phyloP scores from a whole-genome alignment of 2,797 vertebrate species.

The Rhinophrynus dorsalis region DNA sequence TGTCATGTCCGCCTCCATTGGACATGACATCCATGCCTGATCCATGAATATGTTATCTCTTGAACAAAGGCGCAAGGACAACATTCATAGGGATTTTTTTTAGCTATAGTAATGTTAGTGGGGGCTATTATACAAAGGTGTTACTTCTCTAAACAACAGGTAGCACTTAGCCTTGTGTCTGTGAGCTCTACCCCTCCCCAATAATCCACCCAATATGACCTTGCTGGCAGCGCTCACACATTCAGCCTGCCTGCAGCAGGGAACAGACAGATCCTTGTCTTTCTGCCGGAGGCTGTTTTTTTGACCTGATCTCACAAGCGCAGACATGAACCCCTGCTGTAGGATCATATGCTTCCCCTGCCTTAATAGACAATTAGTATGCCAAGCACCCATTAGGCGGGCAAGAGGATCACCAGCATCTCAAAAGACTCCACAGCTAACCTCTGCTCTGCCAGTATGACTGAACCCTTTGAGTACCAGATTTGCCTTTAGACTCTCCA shows the following conservation, averaged over 20 bases:
- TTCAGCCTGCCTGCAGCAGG: conserved; percentile 2
- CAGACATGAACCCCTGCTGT: conserved; percentile 33
- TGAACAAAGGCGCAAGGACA: no score
- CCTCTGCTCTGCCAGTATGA: background rate
- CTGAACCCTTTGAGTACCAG: no score
- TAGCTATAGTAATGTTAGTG: no score
- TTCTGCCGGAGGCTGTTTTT: conserved; percentile 43
- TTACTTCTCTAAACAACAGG: no score
- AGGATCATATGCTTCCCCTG: conserved; percentile 17
- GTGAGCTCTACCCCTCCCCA: background rate
- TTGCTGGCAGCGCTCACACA: conserved; percentile 11
- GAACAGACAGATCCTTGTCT: conserved; percentile 36
- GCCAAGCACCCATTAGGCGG: conserved; percentile 28
- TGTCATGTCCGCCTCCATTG: no score
- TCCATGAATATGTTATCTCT: no score
- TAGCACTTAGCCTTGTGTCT: no score
- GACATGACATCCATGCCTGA: no score
- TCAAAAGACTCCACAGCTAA: background rate
- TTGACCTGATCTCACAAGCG: conserved; percentile 40
- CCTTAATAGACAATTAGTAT: conserved; percentile 31
- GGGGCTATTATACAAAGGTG: no score
- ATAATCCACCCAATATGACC: conserved; percentile 30
- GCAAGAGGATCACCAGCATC: background rate
- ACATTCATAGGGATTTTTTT: no score
- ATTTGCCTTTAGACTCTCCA: no score